Evolutionary conservation across 2,797 vertebrate genomes (phyloP), one percentile per base, ranked within the genome.

Genomic region (Siniperca scherzeri): DNA sequence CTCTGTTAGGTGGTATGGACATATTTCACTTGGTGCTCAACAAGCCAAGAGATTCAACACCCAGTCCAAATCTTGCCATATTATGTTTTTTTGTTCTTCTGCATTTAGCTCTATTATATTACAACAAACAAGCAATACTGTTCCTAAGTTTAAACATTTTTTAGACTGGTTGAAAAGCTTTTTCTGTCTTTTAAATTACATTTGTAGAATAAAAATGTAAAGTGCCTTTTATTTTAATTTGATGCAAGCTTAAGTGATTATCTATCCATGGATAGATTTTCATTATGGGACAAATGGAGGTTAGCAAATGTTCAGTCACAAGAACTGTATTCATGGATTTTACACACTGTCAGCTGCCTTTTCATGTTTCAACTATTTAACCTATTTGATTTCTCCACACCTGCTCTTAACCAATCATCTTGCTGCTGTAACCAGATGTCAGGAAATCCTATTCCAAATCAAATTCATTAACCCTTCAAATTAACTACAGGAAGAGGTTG

Each of bases 381-480:
- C 44, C 33, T 69, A 30, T 62, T 42, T 1, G 13, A 69, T 69
- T 71, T 50, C 55, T 46, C 17, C 48, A 64, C 60, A 60, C 56
- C 59, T 57, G 57, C 46, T 70, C 52, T 13, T 52, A 27, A 62
- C 44, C 71, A 77, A 46, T 80, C 13, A 65, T 50, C 11, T 67
- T 55, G 10, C 36, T 56, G 42, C 38, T 68, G 33, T 27, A 56
- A 25, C 30, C 50, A 77, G 50, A 42, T 65, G 70, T 46, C 52
- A 72, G 21, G 64, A 81, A 60, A 56, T 57, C 60, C 55, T n/a
- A 53, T 30, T 48, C 65, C 7, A 30, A 57, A 61, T 44, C 48
- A 59, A 73, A 82, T 66, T 66, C 46, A 84, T 88, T 69, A 75
- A 75, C 52, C 66, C 57, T 68, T 69, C 8, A 52, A 70, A 76